A percentile compares a stretch with the other conserved stretches of the same genome.
Conservation (phyloP, 2,888 invertebrate species). For the Sphinx pinastri region DNA sequence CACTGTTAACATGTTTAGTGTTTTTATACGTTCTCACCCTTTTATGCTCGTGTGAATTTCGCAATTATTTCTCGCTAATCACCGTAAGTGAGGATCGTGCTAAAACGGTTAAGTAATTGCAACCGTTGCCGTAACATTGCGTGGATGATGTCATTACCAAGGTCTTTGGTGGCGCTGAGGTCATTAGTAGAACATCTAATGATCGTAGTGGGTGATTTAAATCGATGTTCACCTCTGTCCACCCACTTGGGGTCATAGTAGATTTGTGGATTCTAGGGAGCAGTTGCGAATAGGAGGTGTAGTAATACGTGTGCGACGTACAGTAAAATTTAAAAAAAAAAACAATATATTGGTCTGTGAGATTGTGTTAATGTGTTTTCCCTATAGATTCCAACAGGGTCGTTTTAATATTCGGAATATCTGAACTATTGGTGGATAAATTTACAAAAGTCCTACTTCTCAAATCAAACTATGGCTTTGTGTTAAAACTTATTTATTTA, state of each 20-base stretch:
- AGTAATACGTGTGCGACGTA: too few relatives aligned
- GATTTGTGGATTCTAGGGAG: not conserved
- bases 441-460: too few relatives aligned
- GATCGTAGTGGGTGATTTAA: not conserved
- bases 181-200: not conserved
- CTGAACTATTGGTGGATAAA: too few relatives aligned
- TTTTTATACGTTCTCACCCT: constrained; percentile 18
- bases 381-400: not conserved
- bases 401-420: too few relatives aligned
- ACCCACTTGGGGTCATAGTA: not conserved
- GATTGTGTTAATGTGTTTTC: not conserved
- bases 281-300: too few relatives aligned
- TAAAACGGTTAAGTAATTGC: constrained; percentile 32
- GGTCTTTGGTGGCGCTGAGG: constrained; percentile 9
- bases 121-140: constrained; percentile 30
- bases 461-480: too few relatives aligned
- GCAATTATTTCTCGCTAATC: constrained; percentile 17
- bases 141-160: constrained; percentile 43
- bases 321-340: too few relatives aligned
- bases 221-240: not conserved
- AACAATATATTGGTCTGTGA: not conserved
- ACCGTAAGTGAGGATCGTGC: constrained; percentile 20
- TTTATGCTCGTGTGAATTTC: constrained; percentile 23
- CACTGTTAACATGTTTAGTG: not conserved
- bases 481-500: too few relatives aligned